Evolutionary conservation across 2,113 vertebrate species (phyloP).

Genomic region (Mus pahari): DNA sequence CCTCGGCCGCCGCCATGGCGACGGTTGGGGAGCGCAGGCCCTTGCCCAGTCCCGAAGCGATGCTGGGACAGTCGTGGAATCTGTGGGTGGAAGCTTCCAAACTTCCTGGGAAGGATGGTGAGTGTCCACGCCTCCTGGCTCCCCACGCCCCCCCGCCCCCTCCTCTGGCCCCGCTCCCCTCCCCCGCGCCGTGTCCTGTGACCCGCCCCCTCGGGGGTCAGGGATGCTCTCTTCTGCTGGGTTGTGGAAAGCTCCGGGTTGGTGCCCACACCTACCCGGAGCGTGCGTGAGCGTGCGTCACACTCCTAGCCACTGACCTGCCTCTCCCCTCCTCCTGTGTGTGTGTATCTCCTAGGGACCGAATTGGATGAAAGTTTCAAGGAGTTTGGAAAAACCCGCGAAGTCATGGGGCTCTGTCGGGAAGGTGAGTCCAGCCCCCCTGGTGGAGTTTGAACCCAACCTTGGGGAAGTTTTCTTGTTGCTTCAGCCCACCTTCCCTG

Average conservation of each 20-base stretch:
- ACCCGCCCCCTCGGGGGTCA: slow-evolving; percentile 60
- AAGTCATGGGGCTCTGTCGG: slow-evolving; percentile 98
- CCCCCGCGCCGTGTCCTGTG: background rate
- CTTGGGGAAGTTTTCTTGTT: slow-evolving; percentile 10
- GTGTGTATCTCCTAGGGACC: slow-evolving; percentile 89
- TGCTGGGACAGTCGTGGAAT: slow-evolving; percentile 98
- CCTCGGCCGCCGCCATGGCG: slow-evolving; percentile 92
- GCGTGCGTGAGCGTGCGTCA: slow-evolving; percentile 54
- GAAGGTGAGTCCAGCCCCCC: slow-evolving; percentile 93
- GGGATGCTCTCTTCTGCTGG: slow-evolving; percentile 42
- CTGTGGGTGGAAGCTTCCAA: slow-evolving; percentile 96
- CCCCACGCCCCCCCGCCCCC: background rate
- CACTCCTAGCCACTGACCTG: background rate
- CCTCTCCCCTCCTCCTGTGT: slow-evolving; percentile 67
- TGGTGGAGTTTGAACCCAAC: background rate
- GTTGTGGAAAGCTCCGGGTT: background rate
- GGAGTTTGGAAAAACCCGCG: slow-evolving; percentile 97
- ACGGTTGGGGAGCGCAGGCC: slow-evolving; percentile 96
- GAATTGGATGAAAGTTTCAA: slow-evolving; percentile 98
- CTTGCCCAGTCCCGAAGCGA: slow-evolving; percentile 96
- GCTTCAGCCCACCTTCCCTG: background rate
- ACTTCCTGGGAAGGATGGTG: slow-evolving; percentile 96
- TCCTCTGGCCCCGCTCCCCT: background rate
- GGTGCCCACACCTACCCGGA: slow-evolving; percentile 36
- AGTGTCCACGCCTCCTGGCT: slow-evolving; percentile 81